Evolutionary conservation across 2,113 vertebrate genomes (phyloP).

Genomic region (Bubo scandiacus): DNA sequence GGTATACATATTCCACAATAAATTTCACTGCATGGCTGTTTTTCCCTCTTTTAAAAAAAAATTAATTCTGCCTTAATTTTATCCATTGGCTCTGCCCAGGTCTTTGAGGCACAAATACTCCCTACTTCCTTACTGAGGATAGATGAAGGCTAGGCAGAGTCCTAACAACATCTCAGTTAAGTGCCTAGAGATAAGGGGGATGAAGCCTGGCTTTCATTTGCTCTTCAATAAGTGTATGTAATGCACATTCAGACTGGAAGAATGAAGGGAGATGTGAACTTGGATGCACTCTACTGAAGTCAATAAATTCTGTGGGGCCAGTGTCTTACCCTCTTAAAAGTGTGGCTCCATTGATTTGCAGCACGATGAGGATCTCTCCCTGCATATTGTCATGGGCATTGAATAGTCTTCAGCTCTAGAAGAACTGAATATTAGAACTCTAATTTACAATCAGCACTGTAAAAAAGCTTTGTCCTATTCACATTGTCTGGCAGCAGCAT

Average conservation of each 20-base stretch:
- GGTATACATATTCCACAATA: not conserved
- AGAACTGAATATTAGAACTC: constrained; percentile 11
- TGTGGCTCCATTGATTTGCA: not conserved
- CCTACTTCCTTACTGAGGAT: not conserved
- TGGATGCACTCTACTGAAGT: not conserved
- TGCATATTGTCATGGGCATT: not conserved
- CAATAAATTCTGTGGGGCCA: not conserved
- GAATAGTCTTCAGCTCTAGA: not conserved
- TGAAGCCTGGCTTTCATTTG: not conserved
- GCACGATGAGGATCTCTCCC: not conserved
- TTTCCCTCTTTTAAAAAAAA: not conserved
- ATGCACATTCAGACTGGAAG: not conserved
- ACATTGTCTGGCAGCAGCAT: constrained; percentile 27
- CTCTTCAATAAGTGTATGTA: not conserved
- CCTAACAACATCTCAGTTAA: not conserved
- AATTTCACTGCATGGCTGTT: not conserved
- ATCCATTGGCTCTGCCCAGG: not conserved
- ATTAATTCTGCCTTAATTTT: not conserved
- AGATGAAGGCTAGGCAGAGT: not conserved
- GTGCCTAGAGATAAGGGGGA: not conserved
- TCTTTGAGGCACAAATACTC: not conserved
- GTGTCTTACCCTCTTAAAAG: not conserved
- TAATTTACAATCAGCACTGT: constrained; percentile 38
- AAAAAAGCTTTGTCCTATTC: constrained; percentile 37
- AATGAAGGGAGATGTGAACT: not conserved